Conservation (phyloP, 2,888 invertebrate species). For the Paralinhomoeus sp. region DNA sequence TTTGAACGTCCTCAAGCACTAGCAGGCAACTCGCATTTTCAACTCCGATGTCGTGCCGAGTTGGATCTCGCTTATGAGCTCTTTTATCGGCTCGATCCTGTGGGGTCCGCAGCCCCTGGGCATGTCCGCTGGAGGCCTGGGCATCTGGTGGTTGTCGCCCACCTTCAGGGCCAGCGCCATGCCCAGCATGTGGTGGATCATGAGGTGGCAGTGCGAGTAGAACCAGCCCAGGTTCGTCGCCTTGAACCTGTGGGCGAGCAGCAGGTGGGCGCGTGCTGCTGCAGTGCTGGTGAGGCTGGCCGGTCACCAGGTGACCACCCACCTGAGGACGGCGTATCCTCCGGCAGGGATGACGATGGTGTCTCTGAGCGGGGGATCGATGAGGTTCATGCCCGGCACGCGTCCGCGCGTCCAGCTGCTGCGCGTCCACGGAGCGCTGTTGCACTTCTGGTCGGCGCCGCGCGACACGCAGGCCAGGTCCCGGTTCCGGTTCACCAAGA, state of each 20-base stretch:
- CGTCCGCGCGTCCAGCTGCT: constrained; percentile 12
- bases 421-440: constrained; percentile 2
- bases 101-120: constrained; percentile 15
- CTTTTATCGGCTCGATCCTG: too few species aligned
- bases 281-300: too few species aligned
- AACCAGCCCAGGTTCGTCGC: constrained; percentile 25
- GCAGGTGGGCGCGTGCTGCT: too few species aligned
- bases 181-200: constrained; percentile 22
- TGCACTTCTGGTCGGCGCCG: too few species aligned
- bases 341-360: constrained; percentile 24
- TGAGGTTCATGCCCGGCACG: constrained; percentile 12
- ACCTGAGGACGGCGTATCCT: constrained; percentile 23
- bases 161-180: constrained; percentile 20
- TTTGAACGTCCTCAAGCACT: too few species aligned
- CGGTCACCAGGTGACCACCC: not conserved
- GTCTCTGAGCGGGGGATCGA: constrained; percentile 19
- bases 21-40: too few species aligned
- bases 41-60: too few species aligned
- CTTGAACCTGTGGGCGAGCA: constrained; percentile 21
- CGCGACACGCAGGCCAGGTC: too few species aligned
- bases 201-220: constrained; percentile 20
- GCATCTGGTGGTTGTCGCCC: constrained; percentile 16
- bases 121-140: constrained; percentile 12
- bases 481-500: too few species aligned
- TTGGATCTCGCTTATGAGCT: too few species aligned